Evolutionary conservation across 2,797 vertebrate genomes (phyloP), one percentile per base, ranked within the genome.

Genomic region (Coendou prehensilis): DNA sequence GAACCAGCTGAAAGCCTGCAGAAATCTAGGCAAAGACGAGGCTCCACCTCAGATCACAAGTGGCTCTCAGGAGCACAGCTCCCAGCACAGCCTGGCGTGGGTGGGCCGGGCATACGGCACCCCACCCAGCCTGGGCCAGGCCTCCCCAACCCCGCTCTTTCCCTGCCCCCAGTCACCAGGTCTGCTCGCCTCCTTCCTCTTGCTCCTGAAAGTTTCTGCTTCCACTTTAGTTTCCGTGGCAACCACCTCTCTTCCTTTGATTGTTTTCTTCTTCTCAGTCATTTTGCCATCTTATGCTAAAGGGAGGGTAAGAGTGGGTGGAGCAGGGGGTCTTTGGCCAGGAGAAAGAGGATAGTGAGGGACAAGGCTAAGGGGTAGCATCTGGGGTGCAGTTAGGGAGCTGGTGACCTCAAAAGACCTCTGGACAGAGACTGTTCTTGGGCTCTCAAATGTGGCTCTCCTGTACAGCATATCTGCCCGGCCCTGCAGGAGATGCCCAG

Each of bases 191-290:
- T 97, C 89, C 93, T 97, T 90, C 93, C 93, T 95, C 96, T 95
- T 69, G 61, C 64, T 91, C 84, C 87, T 96, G 84, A 97, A 98
- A 98, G 98, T 98, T 99, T 98, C 98, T 98, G 97, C 97, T 98
- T 97, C 97, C 87, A 96, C 96, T 97, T 97, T 0, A 11, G 98
- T 98, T 98, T 97, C 98, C 92, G 10, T 97, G 97, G 98, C 97
- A 98, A 98, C 98, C 93, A 96, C 97, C 96, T 98, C 98, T 98
- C 98, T 97, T 98, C 97, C 95, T 97, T 96, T 96, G 33, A 73
- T 97, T 97, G 97, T 97, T 97, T 98, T 54, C 87, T 52, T 98
- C 97, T 97, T 57, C 54, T 90, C 91, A 63, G 76, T 94, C 88
- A 93, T 89, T 96, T 83, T 89, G 71, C 82, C 89, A 86, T 97